Base-by-base conservation (phyloP, 2,888 invertebrate genomes). In the Xylota segnis region DNA sequence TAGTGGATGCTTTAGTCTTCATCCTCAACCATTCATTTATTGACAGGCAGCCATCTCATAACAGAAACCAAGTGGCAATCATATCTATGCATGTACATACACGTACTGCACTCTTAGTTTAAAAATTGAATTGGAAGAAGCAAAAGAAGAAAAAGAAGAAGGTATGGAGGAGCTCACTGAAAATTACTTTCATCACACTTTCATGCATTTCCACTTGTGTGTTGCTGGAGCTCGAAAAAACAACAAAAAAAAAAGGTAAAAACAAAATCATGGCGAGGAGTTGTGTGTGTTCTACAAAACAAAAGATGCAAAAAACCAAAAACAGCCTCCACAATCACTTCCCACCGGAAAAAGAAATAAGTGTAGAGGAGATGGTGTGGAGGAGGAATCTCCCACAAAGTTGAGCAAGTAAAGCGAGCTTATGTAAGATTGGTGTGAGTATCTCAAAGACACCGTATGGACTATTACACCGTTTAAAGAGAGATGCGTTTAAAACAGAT, bases 141-240 rank as follows among this genome's bases (percentile, higher is more conserved):
- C 43, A 52, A n/a, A n/a, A n/a, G 43, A 34, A 1, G 32, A 68
- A 2, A 23, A 66, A 37, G 54, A 29, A 12, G 18, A 23, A 59
- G 47, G 32, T 45, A 32, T 65, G 59, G 66, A 45, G 59, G 66
- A 45, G 23, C 66, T 61, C 43, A 56, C 50, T 83, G 61, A 79
- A 81, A 75, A 84, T 84, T 81, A 81, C 81, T 84, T 84, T 84
- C 75, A 84, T 71, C 84, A 81, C 84, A 75, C 71, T 76, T 70
- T 65, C 71, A 45, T 76, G 65, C 59, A 74, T 65, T 75, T 68
- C 45, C 68, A 70, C 70, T 75, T 76, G 58, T 54, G 37, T 59
- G 7, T 50, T n/a, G 7, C 0, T 43, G 14, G 29, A 68, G 61
- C 12, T 45, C 27, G 56, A 58, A 68, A 59, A 66, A 50, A 45